phyloP scores from a whole-genome alignment of 1,140 invertebrate species.

The Caenorhabditis elegans region DNA sequence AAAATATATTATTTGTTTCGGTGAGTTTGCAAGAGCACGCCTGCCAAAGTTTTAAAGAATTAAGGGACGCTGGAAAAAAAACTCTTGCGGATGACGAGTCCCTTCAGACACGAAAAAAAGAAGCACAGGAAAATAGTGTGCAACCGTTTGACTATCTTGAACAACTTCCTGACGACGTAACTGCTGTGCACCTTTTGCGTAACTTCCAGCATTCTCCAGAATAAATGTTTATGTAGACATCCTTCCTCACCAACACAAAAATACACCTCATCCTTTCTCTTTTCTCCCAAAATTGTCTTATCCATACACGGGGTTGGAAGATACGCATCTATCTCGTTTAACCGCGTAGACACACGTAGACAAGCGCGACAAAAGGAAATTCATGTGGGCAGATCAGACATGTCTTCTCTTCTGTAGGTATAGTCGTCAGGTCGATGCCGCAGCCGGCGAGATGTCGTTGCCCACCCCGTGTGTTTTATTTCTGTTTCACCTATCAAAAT shows the following conservation, averaged over 20 bases:
- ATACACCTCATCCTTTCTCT: neutral
- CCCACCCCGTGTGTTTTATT: neutral
- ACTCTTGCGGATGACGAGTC: too few relatives aligned
- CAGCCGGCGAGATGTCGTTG: neutral
- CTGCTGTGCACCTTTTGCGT: neutral
- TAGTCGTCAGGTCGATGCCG: neutral
- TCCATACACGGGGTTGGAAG: constrained; percentile 2
- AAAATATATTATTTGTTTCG: too few relatives aligned
- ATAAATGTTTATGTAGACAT: neutral
- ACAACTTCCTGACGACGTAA: neutral
- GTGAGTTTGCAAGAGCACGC: too few relatives aligned
- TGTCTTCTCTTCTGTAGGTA: neutral
- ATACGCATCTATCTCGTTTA: constrained; percentile 25
- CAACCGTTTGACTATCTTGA: too few relatives aligned
- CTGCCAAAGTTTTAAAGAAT: too few relatives aligned
- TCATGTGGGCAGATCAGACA: neutral
- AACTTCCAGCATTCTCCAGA: neutral
- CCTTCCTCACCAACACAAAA: neutral
- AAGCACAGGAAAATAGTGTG: too few relatives aligned
- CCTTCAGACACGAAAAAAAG: too few relatives aligned
- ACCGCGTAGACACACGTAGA: neutral
- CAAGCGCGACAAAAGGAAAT: neutral
- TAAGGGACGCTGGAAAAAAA: too few relatives aligned
- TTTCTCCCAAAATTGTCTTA: neutral
- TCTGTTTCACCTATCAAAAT: constrained; percentile 25